Percentiles rank a stretch among this genome's conserved stretches.
phyloP scores from a whole-genome alignment of 2,113 vertebrate genomes.

The Pangasianodon hypophthalmus region DNA sequence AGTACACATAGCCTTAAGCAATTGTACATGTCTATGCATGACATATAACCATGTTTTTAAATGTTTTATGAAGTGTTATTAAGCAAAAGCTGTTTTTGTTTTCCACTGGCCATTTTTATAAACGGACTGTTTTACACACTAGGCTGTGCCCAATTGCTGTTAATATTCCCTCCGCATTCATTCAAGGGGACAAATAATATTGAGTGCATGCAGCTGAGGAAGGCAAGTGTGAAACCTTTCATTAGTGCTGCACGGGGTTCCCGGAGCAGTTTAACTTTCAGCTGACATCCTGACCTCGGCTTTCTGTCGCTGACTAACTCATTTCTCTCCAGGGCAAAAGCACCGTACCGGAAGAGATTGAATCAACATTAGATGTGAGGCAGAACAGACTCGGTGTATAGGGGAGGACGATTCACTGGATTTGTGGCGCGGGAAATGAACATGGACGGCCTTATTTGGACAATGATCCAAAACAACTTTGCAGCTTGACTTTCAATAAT shows the following conservation, averaged over 20 bases:
- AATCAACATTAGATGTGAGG: conserved; percentile 39
- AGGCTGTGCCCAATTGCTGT: conserved; percentile 53
- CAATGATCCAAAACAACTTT: background rate
- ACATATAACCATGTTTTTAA: background rate
- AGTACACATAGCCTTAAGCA: background rate
- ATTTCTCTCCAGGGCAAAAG: conserved; percentile 38
- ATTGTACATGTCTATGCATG: background rate
- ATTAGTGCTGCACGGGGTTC: conserved; percentile 46
- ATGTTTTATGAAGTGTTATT: background rate
- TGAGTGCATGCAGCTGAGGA: conserved; percentile 10
- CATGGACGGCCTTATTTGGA: background rate
- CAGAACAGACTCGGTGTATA: conserved; percentile 7
- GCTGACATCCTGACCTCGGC: conserved; percentile 47
- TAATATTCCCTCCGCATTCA: conserved; percentile 38
- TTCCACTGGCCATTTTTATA: background rate
- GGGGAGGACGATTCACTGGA: conserved; percentile 15
- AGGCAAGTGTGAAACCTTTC: conserved; percentile 51
- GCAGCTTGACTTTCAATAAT: background rate
- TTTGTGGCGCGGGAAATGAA: conserved; percentile 33
- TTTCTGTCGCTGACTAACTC: conserved; percentile 49
- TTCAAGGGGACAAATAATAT: conserved; percentile 46
- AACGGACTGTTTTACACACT: conserved; percentile 52
- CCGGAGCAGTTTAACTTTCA: conserved; percentile 43
- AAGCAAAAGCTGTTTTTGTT: background rate
- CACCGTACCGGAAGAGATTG: conserved; percentile 26